Base-by-base conservation (phyloP, 2,888 invertebrate species). In the Lasioglossum figueresi region DNA sequence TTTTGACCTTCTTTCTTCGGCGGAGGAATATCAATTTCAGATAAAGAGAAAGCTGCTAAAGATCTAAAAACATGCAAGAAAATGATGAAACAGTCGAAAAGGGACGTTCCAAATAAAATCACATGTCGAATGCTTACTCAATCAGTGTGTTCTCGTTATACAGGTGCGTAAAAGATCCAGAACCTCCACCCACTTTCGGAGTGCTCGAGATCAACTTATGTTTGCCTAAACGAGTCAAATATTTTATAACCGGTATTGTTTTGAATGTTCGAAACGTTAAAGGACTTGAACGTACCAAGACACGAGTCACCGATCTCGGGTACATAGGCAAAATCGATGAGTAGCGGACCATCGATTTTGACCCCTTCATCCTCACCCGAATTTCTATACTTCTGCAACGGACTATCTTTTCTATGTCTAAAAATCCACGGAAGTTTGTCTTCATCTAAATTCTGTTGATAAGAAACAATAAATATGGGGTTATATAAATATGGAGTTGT, bases 311-410 rank as follows among this genome's bases (percentile, higher is more conserved):
- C 52, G 2, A 8, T 16, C 14, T 70, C 27, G 0, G 76, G 71
- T 4, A 45, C 4, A 66, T 77, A 10, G 14, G 48, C 23, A 48
- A 86, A 86, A 37, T 86, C 79, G 12, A 86, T 59, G 14, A 86
- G 85, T n/a, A 80, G 82, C 3, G 86, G 86, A 0, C 75, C 79
- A 6, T 75, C 3, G 1, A 86, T 48, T 3, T 0, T 0, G 14
- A 80, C 77, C 86, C 82, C 80, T 5, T 45, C 19, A 0, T 82
- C 40, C 3, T 75, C n/a, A 23, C 4, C 4, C 14, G n/a, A 8
- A 14, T 10, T 23, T 34, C 31, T 16, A 31, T 31, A 14, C 14
- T 45, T 63, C 3, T 12, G 10, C 40, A 2, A 8, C 37, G 37
- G 5, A n/a, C n/a, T n/a, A n/a, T n/a, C n/a, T n/a, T n/a, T n/a